Conservation (phyloP, 2,113 vertebrate genomes). For the Puntigrus tetrazona region DNA sequence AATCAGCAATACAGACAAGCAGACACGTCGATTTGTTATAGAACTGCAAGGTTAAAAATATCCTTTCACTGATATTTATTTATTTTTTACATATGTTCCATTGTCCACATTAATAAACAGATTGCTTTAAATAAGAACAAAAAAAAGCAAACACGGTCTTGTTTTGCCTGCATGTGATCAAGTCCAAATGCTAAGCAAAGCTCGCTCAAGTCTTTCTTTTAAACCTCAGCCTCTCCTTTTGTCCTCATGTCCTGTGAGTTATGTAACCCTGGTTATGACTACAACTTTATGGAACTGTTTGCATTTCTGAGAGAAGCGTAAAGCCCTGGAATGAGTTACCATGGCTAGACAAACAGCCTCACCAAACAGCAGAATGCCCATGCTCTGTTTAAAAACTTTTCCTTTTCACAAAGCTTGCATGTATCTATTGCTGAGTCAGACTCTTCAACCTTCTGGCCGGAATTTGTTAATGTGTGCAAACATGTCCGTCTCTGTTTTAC, state of each 20-base stretch:
- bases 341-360: conserved; percentile 40
- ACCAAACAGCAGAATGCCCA: background rate
- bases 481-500: background rate
- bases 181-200: background rate
- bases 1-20: no score
- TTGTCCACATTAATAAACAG: background rate
- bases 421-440: background rate
- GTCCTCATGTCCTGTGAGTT: conserved; percentile 57
- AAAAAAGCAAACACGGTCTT: background rate
- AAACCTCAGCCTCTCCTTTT: conserved; percentile 25
- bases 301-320: conserved; percentile 55
- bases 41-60: background rate
- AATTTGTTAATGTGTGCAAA: conserved; percentile 13
- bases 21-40: background rate
- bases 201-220: background rate
- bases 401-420: background rate
- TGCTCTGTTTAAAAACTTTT: background rate
- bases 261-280: conserved; percentile 53
- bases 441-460: background rate
- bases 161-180: background rate
- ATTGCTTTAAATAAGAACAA: background rate
- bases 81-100: background rate
- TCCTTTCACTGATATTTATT: background rate
- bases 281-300: conserved; percentile 40
- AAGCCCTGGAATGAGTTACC: conserved; percentile 41